These are phyloP conservation scores for Emydocephalus ijimae DNA, from an alignment of 2,113 vertebrate genomes.

Conservation along the genomic window DNA sequence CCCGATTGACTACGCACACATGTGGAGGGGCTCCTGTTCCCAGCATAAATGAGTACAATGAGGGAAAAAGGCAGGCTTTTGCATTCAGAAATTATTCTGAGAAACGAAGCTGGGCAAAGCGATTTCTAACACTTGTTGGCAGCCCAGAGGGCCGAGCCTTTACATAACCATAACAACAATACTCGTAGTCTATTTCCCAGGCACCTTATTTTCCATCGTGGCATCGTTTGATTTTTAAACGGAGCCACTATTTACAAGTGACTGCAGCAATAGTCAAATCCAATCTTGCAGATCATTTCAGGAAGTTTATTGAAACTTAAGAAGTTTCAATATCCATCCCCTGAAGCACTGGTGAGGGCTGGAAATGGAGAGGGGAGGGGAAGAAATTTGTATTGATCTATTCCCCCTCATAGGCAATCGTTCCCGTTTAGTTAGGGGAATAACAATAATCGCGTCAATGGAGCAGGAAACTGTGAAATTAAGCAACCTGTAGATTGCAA, in stretches of 20 bases:
- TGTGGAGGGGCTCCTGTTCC: neutral
- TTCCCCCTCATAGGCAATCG: neutral
- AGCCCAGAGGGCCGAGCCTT: conserved; percentile 2
- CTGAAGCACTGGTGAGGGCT: neutral
- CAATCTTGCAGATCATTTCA: neutral
- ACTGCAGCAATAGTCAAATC: neutral
- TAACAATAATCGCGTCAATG: neutral
- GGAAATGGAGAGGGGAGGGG: neutral
- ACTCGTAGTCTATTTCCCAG: neutral
- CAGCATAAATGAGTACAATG: conserved; percentile 11
- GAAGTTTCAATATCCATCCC: conserved; percentile 3
- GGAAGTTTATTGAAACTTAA: neutral
- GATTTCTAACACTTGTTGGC: conserved; percentile 41
- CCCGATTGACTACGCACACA: conserved; percentile 12
- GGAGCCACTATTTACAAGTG: neutral
- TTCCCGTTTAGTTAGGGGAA: neutral
- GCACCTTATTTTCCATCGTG: neutral
- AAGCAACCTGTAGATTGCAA: neutral
- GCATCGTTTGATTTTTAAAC: neutral
- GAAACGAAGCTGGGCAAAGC: neutral
- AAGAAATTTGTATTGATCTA: conserved; percentile 10
- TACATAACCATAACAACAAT: neutral
- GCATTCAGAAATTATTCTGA: conserved; percentile 9
- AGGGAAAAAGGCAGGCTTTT: neutral
- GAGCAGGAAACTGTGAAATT: neutral